Base-by-base conservation (phyloP, 2,797 vertebrate genomes). In the Enteromius paludinosus region DNA sequence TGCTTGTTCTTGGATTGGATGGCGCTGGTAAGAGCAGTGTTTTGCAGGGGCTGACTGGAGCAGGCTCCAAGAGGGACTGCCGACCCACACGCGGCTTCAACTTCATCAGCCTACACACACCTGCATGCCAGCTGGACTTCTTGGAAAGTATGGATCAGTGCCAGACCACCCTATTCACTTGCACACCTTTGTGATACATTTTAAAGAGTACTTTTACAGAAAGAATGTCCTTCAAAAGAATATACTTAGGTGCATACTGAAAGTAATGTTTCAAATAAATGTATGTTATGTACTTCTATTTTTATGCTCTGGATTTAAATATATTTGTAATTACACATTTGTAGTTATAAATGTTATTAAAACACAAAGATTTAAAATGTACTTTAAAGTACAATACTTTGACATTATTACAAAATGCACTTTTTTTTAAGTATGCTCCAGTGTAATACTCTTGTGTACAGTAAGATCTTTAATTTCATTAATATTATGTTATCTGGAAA, bases 1-100 rank as follows among this genome's bases (percentile, higher is more conserved):
- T 97, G 81, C 92, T 98, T 71, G 96, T 97, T 84, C 93, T 98
- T 28, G 97, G 97, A 9, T 93, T 98, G 90, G 96, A 97, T 0
- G 97, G 97, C 0, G 95, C 96, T 0, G 97, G 97, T 56, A 98
- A 98, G 91, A 98, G 96, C 95, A 97, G 97, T 35, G 89, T 98
- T 89, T 90, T 98, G 61, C 96, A 95, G 84, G 91, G 94, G 59
- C 85, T 98, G 79, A 93, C 92, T 0, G 95, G 94, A 3, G 92
- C 91, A 75, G 89, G 86, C 0, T 64, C 84, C 0, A 92, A 91
- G 10, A 92, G 86, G 72, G 89, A 90, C 47, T 95, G 93, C 66
- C 71, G 93, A 2, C 97, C 97, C 81, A 98, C 97, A 11, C 92
- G 92, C 0, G 96, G 96, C 84, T 98, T 98, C 90, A 98, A 96